Evolutionary conservation across 2,888 invertebrate species (phyloP), one percentile per base, ranked within the genome.

Genomic region (Caradrina kadenii): DNA sequence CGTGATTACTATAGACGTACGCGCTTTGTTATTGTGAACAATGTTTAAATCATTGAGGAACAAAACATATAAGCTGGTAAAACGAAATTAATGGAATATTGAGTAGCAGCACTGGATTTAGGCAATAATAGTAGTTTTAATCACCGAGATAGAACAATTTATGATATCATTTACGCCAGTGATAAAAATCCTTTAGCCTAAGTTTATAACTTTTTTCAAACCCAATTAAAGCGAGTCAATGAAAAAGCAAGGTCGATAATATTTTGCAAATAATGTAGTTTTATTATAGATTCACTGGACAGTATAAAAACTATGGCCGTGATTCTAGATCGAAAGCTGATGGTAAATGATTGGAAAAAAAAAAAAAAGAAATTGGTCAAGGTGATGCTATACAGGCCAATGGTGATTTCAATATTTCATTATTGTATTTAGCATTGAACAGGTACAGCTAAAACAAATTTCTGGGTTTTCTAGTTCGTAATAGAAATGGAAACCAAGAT

Each of bases 291-390:
- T 66, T 73, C 19, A 13, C 48, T 19, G 26, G 7, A 52, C 19
- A 54, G 35, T 26, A 17, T 45, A 76, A 70, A 80, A 80, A 80
- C 81, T 19, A 55, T 52, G 71, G 35, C 64, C 67, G 22, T 59
- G 50, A 52, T 66, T 68, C 67, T 15, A 68, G 8, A 35, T 56
- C 39, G 56, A 63, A 77, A 64, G 53, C 64, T 50, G 59, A 61
- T 70, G 39, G 55, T 60, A 55, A 72, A 60, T 31, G 11, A 60
- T 54, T 59, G 13, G 10, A 63, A 35, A 31, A 65, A 77, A 71
- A 76, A 81, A 76, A 0, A 31, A 22, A 77, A 81, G 72, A 78
- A 81, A 79, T 79, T 81, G 67, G 79, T 73, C 81, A 79, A 78
- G 79, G 82, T 49, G 8, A 19, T 35, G 26, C 0, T 35, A 42